Conservation (phyloP, 2,113 vertebrate genomes). For the Muscicapa adusta region DNA sequence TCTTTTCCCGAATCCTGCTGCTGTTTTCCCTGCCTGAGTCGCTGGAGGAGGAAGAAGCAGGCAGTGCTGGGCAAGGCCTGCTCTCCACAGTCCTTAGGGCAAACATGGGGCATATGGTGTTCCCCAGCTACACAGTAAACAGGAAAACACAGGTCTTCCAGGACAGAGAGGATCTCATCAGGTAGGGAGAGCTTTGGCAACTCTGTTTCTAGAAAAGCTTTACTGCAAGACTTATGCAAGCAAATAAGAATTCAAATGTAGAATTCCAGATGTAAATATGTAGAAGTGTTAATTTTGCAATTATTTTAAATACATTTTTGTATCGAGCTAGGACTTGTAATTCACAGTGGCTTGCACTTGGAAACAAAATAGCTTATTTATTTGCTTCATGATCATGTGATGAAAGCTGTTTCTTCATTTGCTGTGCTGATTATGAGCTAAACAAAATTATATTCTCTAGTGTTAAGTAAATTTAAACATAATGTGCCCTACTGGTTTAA, state of each 20-base stretch:
- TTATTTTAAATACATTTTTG: not conserved
- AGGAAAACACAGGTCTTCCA: constrained; percentile 81
- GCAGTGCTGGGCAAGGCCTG: constrained; percentile 84
- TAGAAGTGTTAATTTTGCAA: not conserved
- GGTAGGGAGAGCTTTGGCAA: constrained; percentile 64
- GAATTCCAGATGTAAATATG: not conserved
- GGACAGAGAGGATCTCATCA: constrained; percentile 89
- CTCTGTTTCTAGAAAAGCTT: not conserved
- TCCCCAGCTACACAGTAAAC: constrained; percentile 82
- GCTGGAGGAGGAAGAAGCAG: constrained; percentile 86
- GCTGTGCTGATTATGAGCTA: not conserved
- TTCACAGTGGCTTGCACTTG: not conserved
- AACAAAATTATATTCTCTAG: not conserved
- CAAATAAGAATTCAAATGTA: not conserved
- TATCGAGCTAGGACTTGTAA: not conserved
- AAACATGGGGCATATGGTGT: constrained; percentile 82
- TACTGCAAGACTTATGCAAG: not conserved
- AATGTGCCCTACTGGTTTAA: not conserved
- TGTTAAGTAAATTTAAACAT: not conserved
- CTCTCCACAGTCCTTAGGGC: constrained; percentile 87
- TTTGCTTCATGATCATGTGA: not conserved
- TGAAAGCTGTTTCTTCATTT: not conserved
- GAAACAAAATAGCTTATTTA: not conserved
- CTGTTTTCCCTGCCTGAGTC: constrained; percentile 87
- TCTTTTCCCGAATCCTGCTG: constrained; percentile 87